Evolutionary conservation across 2,888 invertebrate species (phyloP), one percentile per base, ranked within the genome.

Genomic region (Pristionchus entomophagus): DNA sequence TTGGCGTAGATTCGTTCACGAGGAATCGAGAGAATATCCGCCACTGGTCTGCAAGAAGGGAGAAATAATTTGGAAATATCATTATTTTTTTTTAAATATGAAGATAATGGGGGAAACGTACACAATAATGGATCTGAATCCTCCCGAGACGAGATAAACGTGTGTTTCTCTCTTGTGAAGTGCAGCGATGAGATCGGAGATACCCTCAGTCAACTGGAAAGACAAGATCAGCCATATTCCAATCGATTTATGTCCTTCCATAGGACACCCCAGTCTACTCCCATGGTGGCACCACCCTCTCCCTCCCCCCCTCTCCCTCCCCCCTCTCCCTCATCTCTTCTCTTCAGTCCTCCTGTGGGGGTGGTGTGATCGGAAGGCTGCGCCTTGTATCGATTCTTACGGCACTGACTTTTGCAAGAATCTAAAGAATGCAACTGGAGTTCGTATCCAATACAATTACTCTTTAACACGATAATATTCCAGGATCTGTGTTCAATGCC

Each of bases 101-200:
- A n/a, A n/a, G n/a, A n/a, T n/a, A n/a, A n/a, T n/a, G n/a, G n/a
- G 35, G 3, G 19, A 6, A 14, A 5, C 51, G 17, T 32, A 83
- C 83, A 62, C 65, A 62, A 93, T 98, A 78, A 99, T 95, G 90
- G 96, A 96, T 90, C 96, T 95, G 94, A 99, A 98, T 56, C 99
- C 99, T 35, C 99, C 99, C 1, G 98, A 97, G 80, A 99, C 96
- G 59, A 99, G 95, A 94, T 96, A 99, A 0, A 99, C 97, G 69
- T 90, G 96, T 10, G 89, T 89, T 83, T 96, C 96, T 26, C 96
- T 96, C 91, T 95, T 95, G 88, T 97, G 97, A 41, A 99, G 95
- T 14, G 95, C 94, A 65, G 95, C 95, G 0, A 99, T 95, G 89
- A 99, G 94, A 89, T 96, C 95, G 22, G 86, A 85, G 87, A 92